A percentile compares a stretch with the other conserved stretches of the same genome.
Conservation (phyloP, 2,888 invertebrate species). For the Dyspetes luteomarginatus region DNA sequence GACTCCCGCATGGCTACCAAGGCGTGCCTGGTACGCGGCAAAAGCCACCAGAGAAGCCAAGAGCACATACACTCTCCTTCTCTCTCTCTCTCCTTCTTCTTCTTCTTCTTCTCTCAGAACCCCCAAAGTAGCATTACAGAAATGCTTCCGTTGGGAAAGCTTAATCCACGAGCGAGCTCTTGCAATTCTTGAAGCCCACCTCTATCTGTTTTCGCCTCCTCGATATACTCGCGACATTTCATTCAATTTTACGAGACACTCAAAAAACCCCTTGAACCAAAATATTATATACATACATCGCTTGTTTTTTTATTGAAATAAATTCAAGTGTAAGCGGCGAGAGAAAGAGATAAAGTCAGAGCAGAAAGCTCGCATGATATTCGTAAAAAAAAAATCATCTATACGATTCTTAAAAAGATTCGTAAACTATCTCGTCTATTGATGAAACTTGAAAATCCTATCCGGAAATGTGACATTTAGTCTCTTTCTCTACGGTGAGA, state of each 20-base stretch:
- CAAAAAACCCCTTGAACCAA: conserved; percentile 52
- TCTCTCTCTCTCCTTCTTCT: not conserved
- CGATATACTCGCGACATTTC: conserved; percentile 57
- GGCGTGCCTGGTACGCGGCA: conserved; percentile 45
- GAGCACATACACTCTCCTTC: not conserved
- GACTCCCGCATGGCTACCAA: conserved; percentile 35
- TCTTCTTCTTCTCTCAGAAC: not conserved
- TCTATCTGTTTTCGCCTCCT: conserved; percentile 30
- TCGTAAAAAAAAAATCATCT: not conserved
- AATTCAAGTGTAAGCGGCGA: conserved; percentile 38
- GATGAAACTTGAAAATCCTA: too few species aligned
- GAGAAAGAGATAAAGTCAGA: conserved; percentile 32
- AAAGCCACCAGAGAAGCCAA: conserved; percentile 38
- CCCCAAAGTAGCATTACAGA: conserved; percentile 59
- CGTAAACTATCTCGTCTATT: too few species aligned
- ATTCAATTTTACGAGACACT: conserved; percentile 61
- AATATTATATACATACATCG: conserved; percentile 4
- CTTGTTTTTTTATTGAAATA: not conserved
- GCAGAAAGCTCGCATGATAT: not conserved
- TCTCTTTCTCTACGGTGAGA: not conserved
- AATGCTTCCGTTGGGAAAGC: conserved; percentile 59
- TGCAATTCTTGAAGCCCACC: conserved; percentile 41
- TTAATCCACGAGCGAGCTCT: conserved; percentile 54
- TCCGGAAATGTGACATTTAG: too few species aligned
- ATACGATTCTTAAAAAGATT: not conserved